Conservation (phyloP, 2,113 vertebrate genomes). For the Rhinopomastus cyanomelas region DNA sequence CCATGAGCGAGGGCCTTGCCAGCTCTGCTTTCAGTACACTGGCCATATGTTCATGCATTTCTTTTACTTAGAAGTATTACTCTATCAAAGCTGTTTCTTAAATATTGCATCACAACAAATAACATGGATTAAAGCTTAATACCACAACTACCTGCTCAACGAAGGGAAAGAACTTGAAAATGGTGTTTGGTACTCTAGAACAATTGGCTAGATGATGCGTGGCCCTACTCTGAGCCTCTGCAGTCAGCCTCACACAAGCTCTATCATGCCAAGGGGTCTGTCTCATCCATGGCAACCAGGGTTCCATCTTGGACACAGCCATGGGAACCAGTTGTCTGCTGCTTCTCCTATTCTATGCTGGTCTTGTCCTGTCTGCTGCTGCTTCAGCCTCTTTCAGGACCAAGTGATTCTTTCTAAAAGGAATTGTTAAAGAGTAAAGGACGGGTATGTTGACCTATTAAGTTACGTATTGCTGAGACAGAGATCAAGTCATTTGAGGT, state of each 20-base stretch:
- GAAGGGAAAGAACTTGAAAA: not conserved
- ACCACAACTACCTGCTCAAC: not conserved
- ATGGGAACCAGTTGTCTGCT: not conserved
- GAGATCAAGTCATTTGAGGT: not conserved
- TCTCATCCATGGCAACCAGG: not conserved
- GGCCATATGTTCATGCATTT: not conserved
- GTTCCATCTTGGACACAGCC: not conserved
- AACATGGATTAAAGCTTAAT: not conserved
- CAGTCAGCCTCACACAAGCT: not conserved
- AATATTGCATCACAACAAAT: slow-evolving; percentile 6
- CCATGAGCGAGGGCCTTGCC: not conserved
- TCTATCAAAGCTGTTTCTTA: not conserved
- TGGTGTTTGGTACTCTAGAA: not conserved
- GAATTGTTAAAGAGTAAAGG: not conserved
- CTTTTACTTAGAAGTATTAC: not conserved
- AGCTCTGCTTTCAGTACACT: not conserved
- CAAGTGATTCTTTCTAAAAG: not conserved
- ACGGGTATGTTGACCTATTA: not conserved
- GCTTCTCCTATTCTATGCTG: not conserved
- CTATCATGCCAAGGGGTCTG: not conserved
- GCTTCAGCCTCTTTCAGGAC: not conserved
- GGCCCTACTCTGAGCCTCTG: not conserved
- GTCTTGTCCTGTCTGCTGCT: not conserved
- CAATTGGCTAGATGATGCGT: not conserved
- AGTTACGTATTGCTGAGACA: not conserved